Conservation (phyloP, 64 coral and sea anemone species). For the Pocillopora damicornis region DNA sequence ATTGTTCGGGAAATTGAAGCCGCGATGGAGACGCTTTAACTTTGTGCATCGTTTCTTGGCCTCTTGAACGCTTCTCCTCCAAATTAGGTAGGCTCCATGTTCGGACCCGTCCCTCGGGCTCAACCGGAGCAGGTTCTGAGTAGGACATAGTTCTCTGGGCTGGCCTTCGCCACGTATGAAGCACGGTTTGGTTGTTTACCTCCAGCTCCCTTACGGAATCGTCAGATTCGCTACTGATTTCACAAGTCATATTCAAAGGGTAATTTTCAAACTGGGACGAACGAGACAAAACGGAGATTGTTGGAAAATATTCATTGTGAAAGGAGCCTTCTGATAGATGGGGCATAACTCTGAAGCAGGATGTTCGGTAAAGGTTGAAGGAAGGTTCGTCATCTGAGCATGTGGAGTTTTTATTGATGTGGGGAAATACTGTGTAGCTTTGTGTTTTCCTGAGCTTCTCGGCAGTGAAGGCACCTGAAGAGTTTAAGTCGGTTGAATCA, state of each 20-base stretch:
- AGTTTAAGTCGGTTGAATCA: conserved; percentile 2
- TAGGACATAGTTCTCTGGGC: not conserved
- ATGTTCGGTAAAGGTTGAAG: conserved; percentile 7
- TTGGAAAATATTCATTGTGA: not conserved
- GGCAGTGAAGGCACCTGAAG: not conserved
- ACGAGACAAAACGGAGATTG: conserved; percentile 1
- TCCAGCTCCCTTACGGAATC: not conserved
- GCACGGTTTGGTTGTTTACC: not conserved
- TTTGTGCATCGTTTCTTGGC: conserved; percentile 4
- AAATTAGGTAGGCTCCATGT: conserved; percentile 28
- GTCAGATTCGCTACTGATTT: conserved; percentile 5
- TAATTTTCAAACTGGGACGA: conserved; percentile 4
- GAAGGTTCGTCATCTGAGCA: not conserved
- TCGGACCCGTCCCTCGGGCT: not conserved
- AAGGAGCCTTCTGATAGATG: conserved; percentile 2
- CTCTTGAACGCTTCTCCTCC: not conserved
- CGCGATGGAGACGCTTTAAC: conserved; percentile 13
- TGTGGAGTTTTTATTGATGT: not conserved
- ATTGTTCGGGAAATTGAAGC: conserved; percentile 18
- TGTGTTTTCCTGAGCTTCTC: not conserved
- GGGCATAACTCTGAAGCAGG: conserved; percentile 30
- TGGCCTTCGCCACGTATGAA: conserved; percentile 29
- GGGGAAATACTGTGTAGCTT: conserved; percentile 30
- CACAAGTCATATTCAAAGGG: not conserved
- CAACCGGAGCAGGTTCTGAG: conserved; percentile 3